phyloP scores from a whole-genome alignment of 1,140 invertebrate genomes.

The Asobara japonica region DNA sequence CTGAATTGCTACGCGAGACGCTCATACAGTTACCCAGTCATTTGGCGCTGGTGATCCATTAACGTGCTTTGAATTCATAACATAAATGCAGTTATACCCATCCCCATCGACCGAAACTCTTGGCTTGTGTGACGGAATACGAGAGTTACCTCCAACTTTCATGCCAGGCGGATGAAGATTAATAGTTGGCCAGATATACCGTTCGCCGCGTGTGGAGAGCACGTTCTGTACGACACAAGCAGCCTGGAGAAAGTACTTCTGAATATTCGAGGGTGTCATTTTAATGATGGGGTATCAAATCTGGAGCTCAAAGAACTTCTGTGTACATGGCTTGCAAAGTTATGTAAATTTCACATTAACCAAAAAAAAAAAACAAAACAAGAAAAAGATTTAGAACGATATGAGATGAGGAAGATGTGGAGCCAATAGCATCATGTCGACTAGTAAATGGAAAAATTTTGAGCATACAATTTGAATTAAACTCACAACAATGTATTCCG shows the following conservation, averaged over 20 bases:
- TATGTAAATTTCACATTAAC: too few relatives aligned
- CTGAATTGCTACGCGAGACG: neutral
- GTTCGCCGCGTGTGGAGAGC: neutral
- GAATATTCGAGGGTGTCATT: too few relatives aligned
- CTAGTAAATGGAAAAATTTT: too few relatives aligned
- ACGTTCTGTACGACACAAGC: neutral
- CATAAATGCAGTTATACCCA: conserved; percentile 21
- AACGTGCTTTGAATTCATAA: conserved; percentile 38
- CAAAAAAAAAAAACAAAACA: too few relatives aligned
- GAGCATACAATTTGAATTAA: too few relatives aligned
- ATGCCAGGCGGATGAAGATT: conserved; percentile 32
- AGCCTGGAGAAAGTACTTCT: neutral
- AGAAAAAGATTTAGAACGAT: too few relatives aligned
- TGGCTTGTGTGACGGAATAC: conserved; percentile 10
- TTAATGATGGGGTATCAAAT: too few relatives aligned
- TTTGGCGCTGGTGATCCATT: conserved; percentile 30
- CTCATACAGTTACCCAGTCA: conserved; percentile 2
- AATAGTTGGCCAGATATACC: conserved; percentile 25
- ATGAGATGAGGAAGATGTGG: too few relatives aligned
- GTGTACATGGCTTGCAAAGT: neutral
- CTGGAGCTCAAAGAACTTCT: neutral
- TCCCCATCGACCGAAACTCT: neutral
- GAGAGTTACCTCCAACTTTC: conserved; percentile 37
- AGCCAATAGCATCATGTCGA: too few relatives aligned
- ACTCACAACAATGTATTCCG: neutral